Base-by-base conservation (phyloP, 2,888 invertebrate genomes). In the Ectemnius lituratus region DNA sequence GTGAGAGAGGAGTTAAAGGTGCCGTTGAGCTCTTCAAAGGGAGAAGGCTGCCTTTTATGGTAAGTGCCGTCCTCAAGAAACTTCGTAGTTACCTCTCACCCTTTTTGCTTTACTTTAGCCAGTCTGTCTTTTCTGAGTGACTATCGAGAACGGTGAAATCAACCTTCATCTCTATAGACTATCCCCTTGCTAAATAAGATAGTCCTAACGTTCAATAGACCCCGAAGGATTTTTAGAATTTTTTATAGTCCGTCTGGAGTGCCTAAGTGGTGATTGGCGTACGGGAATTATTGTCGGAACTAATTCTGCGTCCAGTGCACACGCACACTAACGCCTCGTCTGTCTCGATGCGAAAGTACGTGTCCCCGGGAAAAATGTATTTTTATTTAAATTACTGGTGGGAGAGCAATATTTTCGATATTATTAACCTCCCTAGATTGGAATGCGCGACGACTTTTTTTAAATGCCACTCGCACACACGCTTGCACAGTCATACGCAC, bases 101-200 rank as follows among this genome's bases (percentile, higher is more conserved):
- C 64, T 46, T 61, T 61, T 45, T 45, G 52, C 58, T 16, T 62
- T 46, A 20, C 63, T 28, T 13, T 3, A 47, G 45, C 47, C 52
- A 63, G 46, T 60, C 71, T 61, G 62, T 70, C 68, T 70, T 78
- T 61, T 70, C 65, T 70, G 49, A 67, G 65, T 77, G 61, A 70
- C 77, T 70, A 72, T 68, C 45, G 67, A 67, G 76, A 62, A 61
- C 74, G 76, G 74, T 75, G 79, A 81, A 78, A 81, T 81, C 76
- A 81, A 79, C 76, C 73, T 76, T 74, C 78, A 74, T 81, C 72
- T 73, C 74, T 81, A 6, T 37, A 37, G 37, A 37, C 3, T 37
- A 8, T 11, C 37, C 4, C 11, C 37, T 37, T 11, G 37, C 37
- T 8, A 37, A 37, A 37, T 37, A 37, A 37, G 37, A 37, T 37